These are phyloP conservation scores for Prolemur simus DNA, from an alignment of 2,113 vertebrate species.

Conservation along the genomic window DNA sequence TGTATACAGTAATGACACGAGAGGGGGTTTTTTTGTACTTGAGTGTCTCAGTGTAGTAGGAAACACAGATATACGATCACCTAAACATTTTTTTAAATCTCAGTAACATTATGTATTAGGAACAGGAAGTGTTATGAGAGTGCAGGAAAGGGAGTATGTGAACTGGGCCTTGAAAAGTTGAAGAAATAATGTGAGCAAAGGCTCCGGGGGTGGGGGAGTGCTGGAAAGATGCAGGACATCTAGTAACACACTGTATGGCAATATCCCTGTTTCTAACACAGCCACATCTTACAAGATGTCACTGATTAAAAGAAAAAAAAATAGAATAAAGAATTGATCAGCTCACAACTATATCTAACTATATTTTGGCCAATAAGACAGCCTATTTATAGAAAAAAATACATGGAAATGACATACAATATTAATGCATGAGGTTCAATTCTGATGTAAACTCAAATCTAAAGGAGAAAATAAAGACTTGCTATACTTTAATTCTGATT, in stretches of 20 bases:
- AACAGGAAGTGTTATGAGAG: conserved; percentile 22
- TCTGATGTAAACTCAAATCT: background rate
- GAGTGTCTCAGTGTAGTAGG: background rate
- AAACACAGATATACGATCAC: background rate
- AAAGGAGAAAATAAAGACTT: background rate
- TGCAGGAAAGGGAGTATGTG: background rate
- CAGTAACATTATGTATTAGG: background rate
- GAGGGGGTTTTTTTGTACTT: background rate
- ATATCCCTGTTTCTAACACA: background rate
- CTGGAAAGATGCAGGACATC: background rate
- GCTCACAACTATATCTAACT: background rate
- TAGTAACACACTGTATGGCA: background rate
- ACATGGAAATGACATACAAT: background rate
- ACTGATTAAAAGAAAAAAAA: conserved; percentile 15
- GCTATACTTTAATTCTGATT: conserved; percentile 27
- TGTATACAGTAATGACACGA: background rate
- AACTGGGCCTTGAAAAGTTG: conserved; percentile 29
- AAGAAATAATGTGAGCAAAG: conserved; percentile 7
- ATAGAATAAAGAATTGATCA: background rate
- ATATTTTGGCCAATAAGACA: background rate
- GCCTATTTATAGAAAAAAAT: background rate
- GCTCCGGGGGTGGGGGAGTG: background rate
- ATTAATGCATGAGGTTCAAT: conserved; percentile 1
- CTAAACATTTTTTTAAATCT: background rate
- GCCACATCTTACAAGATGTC: conserved; percentile 10